Percentiles rank a stretch among this genome's conserved stretches.
phyloP scores from a whole-genome alignment of 2,113 vertebrate species.

The Clarias gariepinus region DNA sequence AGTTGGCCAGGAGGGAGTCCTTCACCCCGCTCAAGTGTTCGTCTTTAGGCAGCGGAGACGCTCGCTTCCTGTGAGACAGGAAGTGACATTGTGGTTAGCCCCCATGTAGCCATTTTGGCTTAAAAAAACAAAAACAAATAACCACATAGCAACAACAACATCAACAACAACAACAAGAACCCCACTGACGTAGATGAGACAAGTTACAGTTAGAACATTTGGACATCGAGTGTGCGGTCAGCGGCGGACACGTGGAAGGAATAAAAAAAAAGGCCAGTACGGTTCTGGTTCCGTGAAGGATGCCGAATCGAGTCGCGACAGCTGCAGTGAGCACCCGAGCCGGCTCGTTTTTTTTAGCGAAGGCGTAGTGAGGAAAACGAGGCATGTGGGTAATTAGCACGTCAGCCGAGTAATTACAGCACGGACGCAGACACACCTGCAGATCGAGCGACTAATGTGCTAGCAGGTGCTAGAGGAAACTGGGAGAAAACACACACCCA shows the following conservation, averaged over 20 bases:
- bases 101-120: not conserved
- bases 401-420: constrained; percentile 78
- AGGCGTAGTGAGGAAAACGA: constrained; percentile 72
- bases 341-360: constrained; percentile 14
- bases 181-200: not conserved
- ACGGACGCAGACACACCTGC: constrained; percentile 51
- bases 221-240: not conserved
- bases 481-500: not conserved
- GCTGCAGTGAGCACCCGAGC: not conserved
- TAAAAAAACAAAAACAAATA: no score
- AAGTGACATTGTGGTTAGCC: not conserved
- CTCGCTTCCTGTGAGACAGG: constrained; percentile 81
- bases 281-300: constrained; percentile 2
- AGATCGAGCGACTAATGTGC: constrained; percentile 55
- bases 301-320: not conserved
- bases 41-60: constrained; percentile 87
- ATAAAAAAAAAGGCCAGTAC: not conserved
- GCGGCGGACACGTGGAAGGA: not conserved
- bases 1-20: constrained; percentile 85
- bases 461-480: constrained; percentile 47
- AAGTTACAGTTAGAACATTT: not conserved
- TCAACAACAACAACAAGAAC: not conserved
- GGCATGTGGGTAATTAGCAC: constrained; percentile 74
- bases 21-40: constrained; percentile 86
- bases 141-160: not conserved